Evolutionary conservation across 2,888 invertebrate species (phyloP), one percentile per base, ranked within the genome.

Genomic region (Coremacera marginata): DNA sequence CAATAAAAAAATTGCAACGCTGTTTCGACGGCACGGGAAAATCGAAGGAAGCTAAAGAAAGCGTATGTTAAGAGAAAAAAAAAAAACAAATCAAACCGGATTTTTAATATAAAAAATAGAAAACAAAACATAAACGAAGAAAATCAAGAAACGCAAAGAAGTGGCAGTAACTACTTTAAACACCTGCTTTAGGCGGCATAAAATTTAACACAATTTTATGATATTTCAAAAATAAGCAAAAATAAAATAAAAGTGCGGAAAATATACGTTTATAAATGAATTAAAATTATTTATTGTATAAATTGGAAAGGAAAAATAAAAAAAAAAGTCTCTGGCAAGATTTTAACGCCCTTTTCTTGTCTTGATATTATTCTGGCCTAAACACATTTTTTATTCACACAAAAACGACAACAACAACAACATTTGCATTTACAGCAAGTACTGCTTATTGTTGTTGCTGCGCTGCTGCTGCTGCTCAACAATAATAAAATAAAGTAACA

Each of bases 21-120:
- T 34, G 31, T 71, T 60, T 71, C 14, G n/a, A 27, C 27, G 27
- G 27, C 44, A 34, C 51, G 25, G 49, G 19, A 65, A 52, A 65
- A 67, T 55, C 74, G 37, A 67, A 65, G 74, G 67, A 74, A 74
- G 74, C 74, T 52, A 37, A 73, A 63, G 62, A 73, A 73, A 51
- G 57, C 34, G 49, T 57, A 65, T n/a, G 5, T 27, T 14, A 60
- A 16, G 4, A 19, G 7, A 8, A n/a, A 55, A 55, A 55, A 55
- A 34, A 60, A 72, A 74, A 62, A 51, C 7, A 74, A 74, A 62
- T 31, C 7, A 74, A 74, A 74, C 74, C 74, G 74, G 74, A 74
- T 74, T 74, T 74, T 65, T 44, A 62, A 63, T 31, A 65, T 8
- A 73, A 3, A 8, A 73, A 63, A 72, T 34, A 8, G 9, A 31